phyloP scores from a whole-genome alignment of 2,797 vertebrate species.

The Sebastes trivittatus region DNA sequence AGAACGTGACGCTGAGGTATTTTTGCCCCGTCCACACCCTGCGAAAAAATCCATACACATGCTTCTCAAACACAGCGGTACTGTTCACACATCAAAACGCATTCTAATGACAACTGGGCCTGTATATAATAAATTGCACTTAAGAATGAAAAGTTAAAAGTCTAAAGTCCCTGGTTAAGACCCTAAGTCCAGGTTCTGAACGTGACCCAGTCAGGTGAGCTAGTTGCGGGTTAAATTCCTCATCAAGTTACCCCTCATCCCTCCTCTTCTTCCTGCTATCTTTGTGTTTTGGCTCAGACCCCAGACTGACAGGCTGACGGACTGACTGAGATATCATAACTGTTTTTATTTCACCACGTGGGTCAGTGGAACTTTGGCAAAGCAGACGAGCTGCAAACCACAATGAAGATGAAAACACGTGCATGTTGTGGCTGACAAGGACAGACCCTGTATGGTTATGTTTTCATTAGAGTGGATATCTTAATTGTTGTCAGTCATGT shows the following conservation, averaged over 20 bases:
- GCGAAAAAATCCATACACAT: background rate
- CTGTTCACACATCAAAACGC: background rate
- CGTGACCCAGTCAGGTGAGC: background rate
- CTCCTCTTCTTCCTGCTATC: background rate
- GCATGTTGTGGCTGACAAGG: background rate
- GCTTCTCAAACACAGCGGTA: background rate
- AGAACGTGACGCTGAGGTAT: conserved; percentile 72
- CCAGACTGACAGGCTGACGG: background rate
- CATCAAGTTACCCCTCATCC: background rate
- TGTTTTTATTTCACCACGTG: conserved; percentile 32
- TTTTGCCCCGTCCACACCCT: background rate
- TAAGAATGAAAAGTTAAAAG: background rate
- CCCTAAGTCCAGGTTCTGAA: background rate
- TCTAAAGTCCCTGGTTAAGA: background rate
- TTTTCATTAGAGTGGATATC: background rate
- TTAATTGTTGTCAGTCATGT: background rate
- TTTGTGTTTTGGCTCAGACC: conserved; percentile 27
- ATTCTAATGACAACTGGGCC: background rate
- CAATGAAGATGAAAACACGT: background rate
- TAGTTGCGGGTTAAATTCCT: background rate
- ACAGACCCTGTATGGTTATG: background rate
- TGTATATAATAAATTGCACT: background rate
- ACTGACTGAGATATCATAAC: background rate
- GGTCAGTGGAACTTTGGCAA: conserved; percentile 39
- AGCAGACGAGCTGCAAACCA: background rate